Conservation (phyloP, 2,113 vertebrate species). For the Notiomystis cincta region DNA sequence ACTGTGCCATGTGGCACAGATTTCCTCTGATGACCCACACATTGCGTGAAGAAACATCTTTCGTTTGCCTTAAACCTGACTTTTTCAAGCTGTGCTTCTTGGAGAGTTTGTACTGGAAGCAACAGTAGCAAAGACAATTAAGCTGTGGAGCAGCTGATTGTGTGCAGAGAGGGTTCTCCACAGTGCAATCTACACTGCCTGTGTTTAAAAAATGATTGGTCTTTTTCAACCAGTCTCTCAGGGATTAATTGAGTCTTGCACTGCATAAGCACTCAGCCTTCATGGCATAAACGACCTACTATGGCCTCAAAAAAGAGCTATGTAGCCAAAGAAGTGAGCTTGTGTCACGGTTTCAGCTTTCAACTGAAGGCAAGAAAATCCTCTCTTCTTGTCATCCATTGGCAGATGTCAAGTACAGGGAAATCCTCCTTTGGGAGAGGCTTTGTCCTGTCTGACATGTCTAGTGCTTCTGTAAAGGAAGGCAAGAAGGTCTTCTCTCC, state of each 20-base stretch:
- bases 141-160: not conserved
- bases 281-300: not conserved
- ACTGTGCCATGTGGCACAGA: not conserved
- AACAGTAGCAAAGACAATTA: not conserved
- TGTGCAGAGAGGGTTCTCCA: not conserved
- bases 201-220: not conserved
- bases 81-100: not conserved
- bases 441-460: not conserved
- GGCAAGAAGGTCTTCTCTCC: not conserved
- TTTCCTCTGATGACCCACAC: not conserved
- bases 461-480: not conserved
- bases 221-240: not conserved
- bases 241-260: not conserved
- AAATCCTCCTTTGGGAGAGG: not conserved
- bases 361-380: not conserved
- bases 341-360: rapidly evolving
- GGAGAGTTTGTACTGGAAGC: not conserved
- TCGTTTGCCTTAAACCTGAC: not conserved
- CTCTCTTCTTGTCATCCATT: not conserved
- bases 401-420: not conserved
- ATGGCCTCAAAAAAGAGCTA: not conserved
- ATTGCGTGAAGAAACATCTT: not conserved
- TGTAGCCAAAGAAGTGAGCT: not conserved
- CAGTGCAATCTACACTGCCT: not conserved
- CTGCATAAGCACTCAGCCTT: not conserved